A percentile compares a stretch with the other conserved stretches of the same genome.
phyloP scores from a whole-genome alignment of 2,797 vertebrate species.

The Enteromius treurensis region DNA sequence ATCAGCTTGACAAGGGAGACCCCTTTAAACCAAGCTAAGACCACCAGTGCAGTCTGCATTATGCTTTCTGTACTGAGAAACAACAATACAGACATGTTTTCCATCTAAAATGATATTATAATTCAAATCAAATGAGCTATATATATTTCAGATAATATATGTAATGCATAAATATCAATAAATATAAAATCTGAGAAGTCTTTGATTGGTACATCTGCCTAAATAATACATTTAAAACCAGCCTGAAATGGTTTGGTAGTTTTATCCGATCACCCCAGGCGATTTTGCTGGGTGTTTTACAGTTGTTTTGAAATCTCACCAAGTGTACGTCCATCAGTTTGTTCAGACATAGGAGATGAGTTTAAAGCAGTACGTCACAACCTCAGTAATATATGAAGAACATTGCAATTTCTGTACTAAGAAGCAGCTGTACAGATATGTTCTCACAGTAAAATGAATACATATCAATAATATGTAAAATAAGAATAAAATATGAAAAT shows the following conservation, averaged over 20 bases:
- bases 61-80: background rate
- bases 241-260: background rate
- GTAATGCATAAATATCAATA: background rate
- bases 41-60: background rate
- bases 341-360: background rate
- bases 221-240: background rate
- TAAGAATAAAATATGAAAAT: background rate
- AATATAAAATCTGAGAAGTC: background rate
- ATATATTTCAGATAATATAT: background rate
- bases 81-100: background rate
- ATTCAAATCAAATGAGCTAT: too few species aligned
- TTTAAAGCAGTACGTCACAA: background rate
- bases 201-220: background rate
- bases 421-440: background rate
- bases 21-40: background rate
- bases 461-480: background rate
- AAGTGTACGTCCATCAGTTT: background rate
- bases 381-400: constrained; percentile 9
- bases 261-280: background rate
- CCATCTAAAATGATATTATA: too few species aligned
- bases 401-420: background rate
- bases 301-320: background rate
- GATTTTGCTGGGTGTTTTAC: background rate
- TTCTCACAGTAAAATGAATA: background rate
- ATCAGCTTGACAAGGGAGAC: background rate